These are phyloP conservation scores for Metridium senile DNA, from an alignment of 92 coral and sea anemone species.

Conservation along the genomic window DNA sequence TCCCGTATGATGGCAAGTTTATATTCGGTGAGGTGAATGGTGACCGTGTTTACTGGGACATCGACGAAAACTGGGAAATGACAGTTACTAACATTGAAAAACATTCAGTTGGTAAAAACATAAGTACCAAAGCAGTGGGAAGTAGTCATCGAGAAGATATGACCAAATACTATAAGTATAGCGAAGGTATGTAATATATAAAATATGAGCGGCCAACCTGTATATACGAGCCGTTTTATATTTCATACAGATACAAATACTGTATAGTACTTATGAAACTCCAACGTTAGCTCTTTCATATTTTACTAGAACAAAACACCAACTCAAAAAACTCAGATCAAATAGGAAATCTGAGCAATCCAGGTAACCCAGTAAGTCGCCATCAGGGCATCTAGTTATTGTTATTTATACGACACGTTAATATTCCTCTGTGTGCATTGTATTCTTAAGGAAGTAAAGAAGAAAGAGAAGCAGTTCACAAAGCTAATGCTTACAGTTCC, in stretches of 20 bases:
- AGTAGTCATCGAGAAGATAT: slow-evolving; percentile 58
- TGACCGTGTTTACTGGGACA: slow-evolving; percentile 80
- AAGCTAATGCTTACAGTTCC: slow-evolving; percentile 60
- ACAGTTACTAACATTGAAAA: slow-evolving; percentile 34
- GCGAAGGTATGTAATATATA: slow-evolving; percentile 48
- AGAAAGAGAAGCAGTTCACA: slow-evolving; percentile 44
- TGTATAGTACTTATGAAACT: no score
- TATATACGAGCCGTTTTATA: neutral
- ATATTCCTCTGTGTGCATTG: neutral
- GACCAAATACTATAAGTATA: slow-evolving; percentile 67
- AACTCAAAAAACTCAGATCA: no score
- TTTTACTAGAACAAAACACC: no score
- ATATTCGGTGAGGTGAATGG: slow-evolving; percentile 90
- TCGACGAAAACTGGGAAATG: slow-evolving; percentile 57
- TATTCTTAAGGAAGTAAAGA: slow-evolving; percentile 38
- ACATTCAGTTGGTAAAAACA: slow-evolving; percentile 56
- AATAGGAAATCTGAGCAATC: no score
- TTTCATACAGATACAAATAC: neutral
- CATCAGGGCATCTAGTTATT: no score
- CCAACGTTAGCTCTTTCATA: no score
- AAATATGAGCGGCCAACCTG: neutral
- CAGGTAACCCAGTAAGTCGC: no score
- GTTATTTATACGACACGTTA: neutral
- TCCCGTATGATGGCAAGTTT: slow-evolving; percentile 67
- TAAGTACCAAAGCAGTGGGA: slow-evolving; percentile 83